phyloP scores from a whole-genome alignment of 2,888 invertebrate genomes.

The Ochropacha duplaris region DNA sequence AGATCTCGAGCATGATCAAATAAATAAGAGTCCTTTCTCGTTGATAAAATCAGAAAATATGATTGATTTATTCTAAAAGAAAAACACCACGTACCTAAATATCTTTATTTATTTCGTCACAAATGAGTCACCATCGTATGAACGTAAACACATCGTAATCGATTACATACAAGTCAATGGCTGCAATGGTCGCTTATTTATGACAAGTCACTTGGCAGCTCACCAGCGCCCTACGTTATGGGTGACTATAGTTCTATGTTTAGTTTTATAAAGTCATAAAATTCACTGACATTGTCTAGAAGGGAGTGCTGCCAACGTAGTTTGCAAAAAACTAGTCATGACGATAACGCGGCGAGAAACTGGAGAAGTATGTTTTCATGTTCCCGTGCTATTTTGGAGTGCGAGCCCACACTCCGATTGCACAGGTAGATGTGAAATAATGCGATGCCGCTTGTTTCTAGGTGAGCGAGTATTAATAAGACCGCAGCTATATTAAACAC shows the following conservation, averaged over 20 bases:
- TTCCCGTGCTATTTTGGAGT: slow-evolving; percentile 57
- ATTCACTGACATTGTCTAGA: slow-evolving; percentile 24
- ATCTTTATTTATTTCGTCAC: too few relatives aligned
- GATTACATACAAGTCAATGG: neutral
- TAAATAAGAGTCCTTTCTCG: too few relatives aligned
- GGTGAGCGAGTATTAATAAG: slow-evolving; percentile 67
- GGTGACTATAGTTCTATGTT: slow-evolving; percentile 45
- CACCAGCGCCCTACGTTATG: slow-evolving; percentile 34
- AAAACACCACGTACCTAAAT: too few relatives aligned
- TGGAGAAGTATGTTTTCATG: slow-evolving; percentile 44
- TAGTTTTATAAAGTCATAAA: slow-evolving; percentile 58
- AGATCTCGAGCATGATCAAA: too few relatives aligned
- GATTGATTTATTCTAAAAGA: too few relatives aligned
- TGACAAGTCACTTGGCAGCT: neutral
- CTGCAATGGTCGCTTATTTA: neutral
- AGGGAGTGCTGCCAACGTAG: slow-evolving; percentile 30
- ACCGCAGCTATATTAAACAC: slow-evolving; percentile 60
- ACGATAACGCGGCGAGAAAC: slow-evolving; percentile 22
- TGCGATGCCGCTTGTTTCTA: slow-evolving; percentile 51
- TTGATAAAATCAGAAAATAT: too few relatives aligned
- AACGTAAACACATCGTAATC: neutral
- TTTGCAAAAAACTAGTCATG: slow-evolving; percentile 12
- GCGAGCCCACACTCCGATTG: slow-evolving; percentile 34
- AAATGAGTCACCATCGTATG: too few relatives aligned
- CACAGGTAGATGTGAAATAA: slow-evolving; percentile 60